phyloP scores from a whole-genome alignment of 2,797 vertebrate genomes.

The Sebastes matsubarae region DNA sequence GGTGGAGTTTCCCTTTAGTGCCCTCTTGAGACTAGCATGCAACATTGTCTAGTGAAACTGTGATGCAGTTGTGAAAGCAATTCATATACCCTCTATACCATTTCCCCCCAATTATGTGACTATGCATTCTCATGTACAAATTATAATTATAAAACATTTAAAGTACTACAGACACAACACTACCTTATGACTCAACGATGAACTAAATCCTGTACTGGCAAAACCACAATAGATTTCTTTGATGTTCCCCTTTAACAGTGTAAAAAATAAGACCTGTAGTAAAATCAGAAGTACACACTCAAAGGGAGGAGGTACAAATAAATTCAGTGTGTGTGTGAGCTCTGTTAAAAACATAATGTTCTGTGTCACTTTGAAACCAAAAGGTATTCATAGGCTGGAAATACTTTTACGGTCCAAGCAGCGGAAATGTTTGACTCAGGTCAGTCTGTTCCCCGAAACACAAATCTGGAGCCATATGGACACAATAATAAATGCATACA shows the following conservation, averaged over 20 bases:
- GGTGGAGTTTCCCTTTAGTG: not conserved
- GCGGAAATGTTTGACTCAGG: conserved; percentile 51
- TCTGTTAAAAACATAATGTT: conserved; percentile 33
- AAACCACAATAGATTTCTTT: not conserved
- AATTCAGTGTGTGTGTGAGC: conserved; percentile 34
- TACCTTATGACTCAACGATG: not conserved
- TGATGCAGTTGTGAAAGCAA: not conserved
- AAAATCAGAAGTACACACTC: conserved; percentile 4
- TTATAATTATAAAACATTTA: not conserved
- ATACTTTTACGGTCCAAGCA: conserved; percentile 43
- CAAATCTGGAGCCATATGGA: conserved; percentile 49
- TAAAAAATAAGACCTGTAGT: conserved; percentile 14
- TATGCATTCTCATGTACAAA: too few relatives aligned
- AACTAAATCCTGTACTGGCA: not conserved
- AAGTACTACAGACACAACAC: not conserved
- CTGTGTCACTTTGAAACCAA: conserved; percentile 44
- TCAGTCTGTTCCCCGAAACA: conserved; percentile 38
- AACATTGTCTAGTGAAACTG: not conserved
- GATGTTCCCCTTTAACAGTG: conserved; percentile 3
- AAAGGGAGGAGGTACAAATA: conserved; percentile 28
- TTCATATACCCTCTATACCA: not conserved
- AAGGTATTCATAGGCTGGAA: conserved; percentile 49
- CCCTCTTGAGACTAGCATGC: not conserved
- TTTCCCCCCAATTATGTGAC: not conserved
- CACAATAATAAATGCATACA: conserved; percentile 60